Conservation (phyloP, 2,888 invertebrate species). For the Leucophenga maculata region DNA sequence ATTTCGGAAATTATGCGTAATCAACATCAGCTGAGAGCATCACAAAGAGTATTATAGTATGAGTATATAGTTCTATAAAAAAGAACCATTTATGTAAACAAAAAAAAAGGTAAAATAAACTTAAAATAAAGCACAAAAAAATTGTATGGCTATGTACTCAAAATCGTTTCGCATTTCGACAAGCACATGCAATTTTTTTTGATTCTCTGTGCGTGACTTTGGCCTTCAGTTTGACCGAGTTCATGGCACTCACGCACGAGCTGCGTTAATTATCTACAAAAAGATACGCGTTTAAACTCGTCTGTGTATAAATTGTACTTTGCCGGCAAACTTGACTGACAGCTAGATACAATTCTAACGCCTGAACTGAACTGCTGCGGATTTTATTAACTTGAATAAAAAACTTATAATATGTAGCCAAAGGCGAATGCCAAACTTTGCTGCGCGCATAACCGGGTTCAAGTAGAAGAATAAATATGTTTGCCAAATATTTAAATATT, state of each 20-base stretch:
- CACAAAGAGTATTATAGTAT: background rate
- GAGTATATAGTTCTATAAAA: background rate
- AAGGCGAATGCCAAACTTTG: no score
- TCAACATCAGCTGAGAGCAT: no score
- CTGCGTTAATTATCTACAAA: constrained; percentile 12
- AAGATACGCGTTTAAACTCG: no score
- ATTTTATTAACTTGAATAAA: no score
- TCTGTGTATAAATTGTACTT: no score
- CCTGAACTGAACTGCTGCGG: no score
- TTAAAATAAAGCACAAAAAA: background rate
- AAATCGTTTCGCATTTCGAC: background rate
- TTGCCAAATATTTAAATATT: no score
- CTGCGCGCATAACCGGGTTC: background rate
- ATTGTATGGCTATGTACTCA: constrained; percentile 10
- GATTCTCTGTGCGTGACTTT: constrained; percentile 31
- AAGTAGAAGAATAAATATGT: background rate
- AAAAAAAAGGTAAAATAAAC: background rate
- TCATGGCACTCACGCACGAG: constrained; percentile 47
- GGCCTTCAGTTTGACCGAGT: constrained; percentile 68
- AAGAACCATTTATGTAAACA: background rate
- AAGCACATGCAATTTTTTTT: background rate
- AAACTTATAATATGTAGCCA: no score
- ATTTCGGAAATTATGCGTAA: no score
- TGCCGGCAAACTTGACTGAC: no score
- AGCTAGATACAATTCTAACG: no score